Evolutionary conservation across 2,113 vertebrate species (phyloP), one percentile per base, ranked within the genome.

Genomic region (Meriones unguiculatus): DNA sequence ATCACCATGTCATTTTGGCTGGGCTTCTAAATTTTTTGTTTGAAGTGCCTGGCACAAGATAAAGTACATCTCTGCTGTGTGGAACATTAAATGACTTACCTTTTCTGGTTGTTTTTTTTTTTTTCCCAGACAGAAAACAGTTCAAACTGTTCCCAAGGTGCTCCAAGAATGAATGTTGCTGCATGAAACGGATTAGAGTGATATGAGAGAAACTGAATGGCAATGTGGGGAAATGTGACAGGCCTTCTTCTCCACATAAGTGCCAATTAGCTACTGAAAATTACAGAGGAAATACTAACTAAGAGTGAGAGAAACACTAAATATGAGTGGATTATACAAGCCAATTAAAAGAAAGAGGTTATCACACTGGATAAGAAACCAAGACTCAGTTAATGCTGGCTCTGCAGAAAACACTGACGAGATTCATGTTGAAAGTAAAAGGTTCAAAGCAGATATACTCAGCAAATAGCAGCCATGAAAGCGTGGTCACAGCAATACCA

Each of bases 11-110:
- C 88, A 72, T 91, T 94, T 92, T 94, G 96, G 94, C 95, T 30
- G 64, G 18, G n/a, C 32, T 89, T 96, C 93, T 94, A 85, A 91
- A 93, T 94, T 95, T 92, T 94, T 87, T 93, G 86, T 97, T 97
- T 95, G 92, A 98, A 97, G 96, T 95, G 67, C 24, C 35, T 95
- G 96, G 92, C 90, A 72, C 65, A 76, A 96, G 96, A 97, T 96
- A 95, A 94, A 96, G 84, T 95, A 94, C 96, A 81, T 93, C 17
- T 90, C 72, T 88, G 20, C 92, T 89, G 10, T 93, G 91, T 84
- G 46, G 64, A 95, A 92, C 25, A 89, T 32, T 75, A 95, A 82
- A 87, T 95, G 62, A 90, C 59, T 97, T 95, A 90, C 57, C 65
- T 95, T 97, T 97, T 87, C 95, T 93, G 69, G 22, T 38, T n/a